Base-by-base conservation (phyloP, 2,888 invertebrate genomes). In the Rhagophthalmus giganteus region DNA sequence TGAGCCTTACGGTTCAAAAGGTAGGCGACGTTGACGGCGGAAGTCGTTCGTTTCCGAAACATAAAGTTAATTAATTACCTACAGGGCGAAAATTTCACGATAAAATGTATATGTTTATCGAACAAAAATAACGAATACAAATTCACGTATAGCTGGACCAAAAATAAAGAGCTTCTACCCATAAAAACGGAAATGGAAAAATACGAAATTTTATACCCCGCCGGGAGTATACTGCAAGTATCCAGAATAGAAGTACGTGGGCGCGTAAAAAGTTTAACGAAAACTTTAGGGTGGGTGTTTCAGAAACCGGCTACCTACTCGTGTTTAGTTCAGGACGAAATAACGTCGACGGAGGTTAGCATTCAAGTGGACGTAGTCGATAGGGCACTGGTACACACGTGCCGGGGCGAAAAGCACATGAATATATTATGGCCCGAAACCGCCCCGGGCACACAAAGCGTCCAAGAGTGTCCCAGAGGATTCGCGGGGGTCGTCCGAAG, bases 161-260 rank as follows among this genome's bases (percentile, higher is more conserved):
- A 87, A 59, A 90, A 90, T 66, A 82, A 84, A 46, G 84, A 82
- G 6, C 75, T 92, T 8, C 79, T 92, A 12, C 86, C 86, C 33
- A 79, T 89, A 50, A 82, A 82, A 39, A 87, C 87, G 0, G 86
- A 85, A 3, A 79, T 80, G n/a, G 88, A 88, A 64, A 87, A 88
- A 61, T 90, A 90, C 85, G 91, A 92, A 68, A 90, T 91, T 66
- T 78, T 92, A 14, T 88, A 85, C 70, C 91, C 91, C 0, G 85
- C 87, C 48, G 92, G 92, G 5, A 90, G 88, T 64, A 87, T 92
- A 42, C 76, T 92, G 2, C 87, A 88, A 68, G 83, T 92, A 15
- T 85, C 83, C 61, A 87, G 86, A 61, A 83, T 87, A 32, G 87
- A 88, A 79, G 89, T 88, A 73, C 67, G 70, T 61, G n/a, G n/a